Evolutionary conservation across 1,140 invertebrate species (phyloP), one percentile per base, ranked within the genome.

Genomic region (Thaumatotibia leucotreta): DNA sequence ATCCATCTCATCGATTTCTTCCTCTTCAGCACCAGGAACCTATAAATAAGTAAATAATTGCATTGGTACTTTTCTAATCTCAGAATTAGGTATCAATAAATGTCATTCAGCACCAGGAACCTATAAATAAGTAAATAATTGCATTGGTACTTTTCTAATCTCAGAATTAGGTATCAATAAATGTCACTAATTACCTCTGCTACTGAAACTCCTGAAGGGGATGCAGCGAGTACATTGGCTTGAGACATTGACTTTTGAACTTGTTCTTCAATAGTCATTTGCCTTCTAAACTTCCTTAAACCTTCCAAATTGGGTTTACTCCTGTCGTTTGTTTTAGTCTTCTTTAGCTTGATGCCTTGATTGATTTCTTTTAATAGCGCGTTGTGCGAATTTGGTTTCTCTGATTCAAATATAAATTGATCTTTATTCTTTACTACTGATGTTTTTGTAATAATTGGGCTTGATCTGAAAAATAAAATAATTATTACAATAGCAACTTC

Each of bases 381-480:
- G 84, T 97, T 97, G 88, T 97, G 96, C 65, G 95, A 94, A 76
- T 96, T 96, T 17, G 91, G 91, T 83, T 96, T 96, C 86, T 97
- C 97, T 10, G 96, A 97, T 80, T 97, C 96, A 87, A 97, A 98
- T 52, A 98, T 94, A 84, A 97, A 97, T 91, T 97, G 94, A 64
- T 92, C 93, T 74, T 95, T 95, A 63, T 93, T 93, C 80, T 94
- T 93, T 20, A 95, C 94, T 70, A 95, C 91, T 9, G 93, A 85
- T 69, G 92, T 88, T 82, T 83, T 88, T 45, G 92, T 92, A 49
- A 93, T 91, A 29, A 93, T 93, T 24, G 94, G 94, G 72, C 89
- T 92, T 73, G 93, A 93, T 82, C 93, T 93, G 52, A 5, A 45
- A 23, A 74, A 77, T 62, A 31, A 49, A 35, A n/a, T 45, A 75